These are phyloP conservation scores for Oopsacas minuta DNA, from an alignment of 37 sponge, comb jelly and placozoan species.

Conservation along the genomic window DNA sequence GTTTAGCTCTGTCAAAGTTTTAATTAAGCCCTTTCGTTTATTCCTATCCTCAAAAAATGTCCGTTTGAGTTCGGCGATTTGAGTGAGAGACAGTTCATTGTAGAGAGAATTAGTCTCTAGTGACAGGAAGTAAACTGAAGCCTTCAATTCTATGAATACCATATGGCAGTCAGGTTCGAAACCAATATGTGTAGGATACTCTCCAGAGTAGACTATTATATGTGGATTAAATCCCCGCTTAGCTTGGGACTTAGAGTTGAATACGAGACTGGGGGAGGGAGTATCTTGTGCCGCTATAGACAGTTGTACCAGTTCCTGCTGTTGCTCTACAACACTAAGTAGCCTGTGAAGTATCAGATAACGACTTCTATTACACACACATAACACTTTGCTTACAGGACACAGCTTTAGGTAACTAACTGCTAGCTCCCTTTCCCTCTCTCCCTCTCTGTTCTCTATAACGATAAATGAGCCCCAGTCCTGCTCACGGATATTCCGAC, in stretches of 20 bases:
- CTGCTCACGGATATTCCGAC: background rate
- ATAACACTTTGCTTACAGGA: background rate
- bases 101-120: background rate
- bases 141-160: background rate
- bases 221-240: background rate
- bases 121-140: background rate
- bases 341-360: background rate
- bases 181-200: background rate
- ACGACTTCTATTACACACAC: background rate
- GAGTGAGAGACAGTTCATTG: background rate
- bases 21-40: background rate
- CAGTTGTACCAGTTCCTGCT: background rate
- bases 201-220: background rate
- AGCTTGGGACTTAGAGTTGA: background rate
- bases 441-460: background rate
- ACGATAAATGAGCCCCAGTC: background rate
- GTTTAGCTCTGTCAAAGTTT: background rate
- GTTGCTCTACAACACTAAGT: background rate
- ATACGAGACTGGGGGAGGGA: background rate
- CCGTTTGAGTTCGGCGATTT: background rate
- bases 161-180: background rate
- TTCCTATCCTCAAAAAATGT: constrained; percentile 11
- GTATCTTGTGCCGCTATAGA: background rate
- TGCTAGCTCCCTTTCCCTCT: background rate
- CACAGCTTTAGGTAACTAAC: background rate